Base-by-base conservation (phyloP, 2,888 invertebrate species). In the Dioctria rufipes region DNA sequence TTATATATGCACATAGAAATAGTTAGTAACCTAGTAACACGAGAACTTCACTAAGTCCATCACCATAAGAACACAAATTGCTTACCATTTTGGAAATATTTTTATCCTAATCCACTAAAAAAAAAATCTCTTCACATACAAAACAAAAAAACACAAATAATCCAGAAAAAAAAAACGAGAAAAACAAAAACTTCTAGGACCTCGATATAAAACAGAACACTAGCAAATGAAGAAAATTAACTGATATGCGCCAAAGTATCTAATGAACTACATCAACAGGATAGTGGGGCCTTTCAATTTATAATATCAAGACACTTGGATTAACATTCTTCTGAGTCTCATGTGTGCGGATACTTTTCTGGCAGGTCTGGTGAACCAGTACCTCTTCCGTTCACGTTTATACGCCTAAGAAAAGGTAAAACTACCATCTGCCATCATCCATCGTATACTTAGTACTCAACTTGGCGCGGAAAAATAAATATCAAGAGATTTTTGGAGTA, bases 261-360 rank as follows among this genome's bases (percentile, higher is more conserved):
- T 51, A 80, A 80, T 83, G 82, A 83, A 85, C 84, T 85, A 84
- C 83, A 83, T 60, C 83, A 79, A 66, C 81, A 83, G 60, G 82
- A 84, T 84, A 84, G 84, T 84, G 85, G 85, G 85, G 85, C 84
- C 82, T 58, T 82, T 81, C 80, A 81, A 83, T 85, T 85, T 85
- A 85, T 85, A 85, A 25, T 81, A 80, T 71, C 51, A 39, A 71
- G 71, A 5, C 54, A 51, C 58, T 9, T 42, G 60, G 43, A 42
- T 11, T 25, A 25, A 25, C 25, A 42, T 13, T 43, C 42, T 75
- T 75, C 60, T 75, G 60, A 37, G 60, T 6, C 9, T 37, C 60
- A 60, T 60, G 75, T 58, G 25, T 11, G 51, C 51, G 39, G 58
- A 40, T 60, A 58, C 60, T n/a, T 37, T 25, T 25, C 25, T 25